phyloP scores from a whole-genome alignment of 1,140 invertebrate genomes.

The Callitettix versicolor region DNA sequence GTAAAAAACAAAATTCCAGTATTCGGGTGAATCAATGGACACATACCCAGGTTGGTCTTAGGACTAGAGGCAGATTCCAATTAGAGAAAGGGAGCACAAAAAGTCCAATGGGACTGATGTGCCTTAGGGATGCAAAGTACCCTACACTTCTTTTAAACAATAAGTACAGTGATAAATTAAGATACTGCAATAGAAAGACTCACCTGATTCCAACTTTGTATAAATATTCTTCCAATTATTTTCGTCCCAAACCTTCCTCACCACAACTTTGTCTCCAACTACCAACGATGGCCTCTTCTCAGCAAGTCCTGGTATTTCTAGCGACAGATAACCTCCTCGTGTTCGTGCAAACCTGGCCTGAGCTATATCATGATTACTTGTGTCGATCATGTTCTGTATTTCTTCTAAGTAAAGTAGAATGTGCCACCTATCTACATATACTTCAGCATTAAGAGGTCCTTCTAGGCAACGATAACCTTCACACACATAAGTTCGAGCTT shows the following conservation, averaged over 20 bases:
- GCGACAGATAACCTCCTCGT: slow-evolving; percentile 51
- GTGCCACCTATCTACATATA: slow-evolving; percentile 36
- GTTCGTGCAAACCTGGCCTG: slow-evolving; percentile 33
- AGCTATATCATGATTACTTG: slow-evolving; percentile 39
- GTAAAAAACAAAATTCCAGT: too few relatives aligned
- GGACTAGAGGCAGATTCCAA: too few relatives aligned
- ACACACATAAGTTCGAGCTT: slow-evolving; percentile 2
- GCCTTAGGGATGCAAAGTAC: too few relatives aligned
- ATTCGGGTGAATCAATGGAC: too few relatives aligned
- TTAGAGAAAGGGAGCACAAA: too few relatives aligned
- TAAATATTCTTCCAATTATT: too few relatives aligned
- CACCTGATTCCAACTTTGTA: not conserved
- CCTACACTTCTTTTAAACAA: too few relatives aligned
- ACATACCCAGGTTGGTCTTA: too few relatives aligned
- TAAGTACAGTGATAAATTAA: too few relatives aligned
- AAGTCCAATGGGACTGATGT: too few relatives aligned
- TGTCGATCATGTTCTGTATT: slow-evolving; percentile 30
- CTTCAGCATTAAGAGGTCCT: slow-evolving; percentile 27
- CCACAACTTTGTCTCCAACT: slow-evolving; percentile 60
- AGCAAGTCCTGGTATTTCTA: slow-evolving; percentile 67
- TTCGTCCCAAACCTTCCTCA: slow-evolving; percentile 36
- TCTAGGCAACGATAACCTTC: not conserved
- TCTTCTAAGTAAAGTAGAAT: slow-evolving; percentile 69
- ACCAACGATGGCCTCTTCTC: slow-evolving; percentile 79
- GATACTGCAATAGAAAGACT: too few relatives aligned